Conservation (phyloP, 2,113 vertebrate genomes). For the Mionectes macconnelli region DNA sequence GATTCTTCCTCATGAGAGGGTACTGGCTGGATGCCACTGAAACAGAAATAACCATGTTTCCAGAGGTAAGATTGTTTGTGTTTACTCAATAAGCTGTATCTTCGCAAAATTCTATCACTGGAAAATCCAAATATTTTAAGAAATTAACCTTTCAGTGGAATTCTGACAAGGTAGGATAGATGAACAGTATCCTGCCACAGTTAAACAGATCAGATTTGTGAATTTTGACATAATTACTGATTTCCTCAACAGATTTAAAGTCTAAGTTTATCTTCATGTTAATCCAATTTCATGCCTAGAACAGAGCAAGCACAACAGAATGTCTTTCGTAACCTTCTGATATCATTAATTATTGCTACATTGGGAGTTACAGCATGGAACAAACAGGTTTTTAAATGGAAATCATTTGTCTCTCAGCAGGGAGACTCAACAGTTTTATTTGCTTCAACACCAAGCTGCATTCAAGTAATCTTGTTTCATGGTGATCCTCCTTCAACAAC, state of each 20-base stretch:
- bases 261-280: slow-evolving; percentile 72
- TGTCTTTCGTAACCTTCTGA: slow-evolving; percentile 74
- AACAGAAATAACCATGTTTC: slow-evolving; percentile 28
- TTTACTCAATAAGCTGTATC: not conserved
- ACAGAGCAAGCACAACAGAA: slow-evolving; percentile 68
- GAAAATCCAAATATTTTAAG: not conserved
- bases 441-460: slow-evolving; percentile 54
- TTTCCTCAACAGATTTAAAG: slow-evolving; percentile 69
- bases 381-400: slow-evolving; percentile 81
- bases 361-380: slow-evolving; percentile 75
- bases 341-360: slow-evolving; percentile 82
- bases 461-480: slow-evolving; percentile 55
- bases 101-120: not conserved
- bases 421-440: slow-evolving; percentile 71
- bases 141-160: not conserved
- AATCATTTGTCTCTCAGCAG: slow-evolving; percentile 83
- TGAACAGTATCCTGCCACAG: not conserved
- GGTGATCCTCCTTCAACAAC: slow-evolving; percentile 54
- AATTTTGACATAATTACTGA: slow-evolving; percentile 71
- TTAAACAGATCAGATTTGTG: slow-evolving; percentile 55
- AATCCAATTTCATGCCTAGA: slow-evolving; percentile 79
- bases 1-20: slow-evolving; percentile 37
- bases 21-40: slow-evolving; percentile 11
- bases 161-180: not conserved
- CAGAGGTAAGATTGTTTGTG: not conserved